Evolutionary conservation across 2,797 vertebrate genomes (phyloP), one percentile per base, ranked within the genome.

Genomic region (Alauda arvensis): DNA sequence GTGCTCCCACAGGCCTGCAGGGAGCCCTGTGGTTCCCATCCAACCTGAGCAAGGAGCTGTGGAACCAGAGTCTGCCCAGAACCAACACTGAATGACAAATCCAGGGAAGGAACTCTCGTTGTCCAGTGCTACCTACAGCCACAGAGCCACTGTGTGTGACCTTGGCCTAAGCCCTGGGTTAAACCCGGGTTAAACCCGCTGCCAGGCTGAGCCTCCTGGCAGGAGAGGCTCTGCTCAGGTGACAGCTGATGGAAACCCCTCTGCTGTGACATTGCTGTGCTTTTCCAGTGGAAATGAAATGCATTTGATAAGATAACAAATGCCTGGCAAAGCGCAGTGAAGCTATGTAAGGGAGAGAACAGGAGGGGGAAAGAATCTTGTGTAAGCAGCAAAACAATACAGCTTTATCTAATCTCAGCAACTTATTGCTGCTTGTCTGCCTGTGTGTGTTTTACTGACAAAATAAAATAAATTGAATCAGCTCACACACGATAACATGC

Each of bases 381-480:
- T 94, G 85, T 89, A 96, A 96, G 95, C 94, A 89, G 77, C 90
- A 91, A 95, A 95, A 97, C 96, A 97, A 96, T 95, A 80, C 82
- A 83, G 95, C 95, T 96, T 96, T 96, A 97, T 97, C 97, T 97
- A 97, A 97, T 97, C 97, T 95, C 77, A 51, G 89, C 85, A 95
- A 96, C 88, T 95, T 94, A 96, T 59, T 96, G 95, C 95, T 55
- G 96, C 95, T 94, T 93, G 96, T 95, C 94, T 94, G 39, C 89
- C 67, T 95, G 83, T 93, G 94, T 94, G 93, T 95, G 94, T 91
- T 97, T 97, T 97, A 96, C 97, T 97, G 97, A 97, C 97, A 97
- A 97, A 97, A 97, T 97, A 97, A 97, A 97, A 97, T 96, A 97
- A 98, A 97, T 97, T 95, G 95, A 98, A 98, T 97, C 97, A 97